These are phyloP conservation scores for Rhyacichthys aspro DNA, from an alignment of 2,797 vertebrate species.

Conservation along the genomic window DNA sequence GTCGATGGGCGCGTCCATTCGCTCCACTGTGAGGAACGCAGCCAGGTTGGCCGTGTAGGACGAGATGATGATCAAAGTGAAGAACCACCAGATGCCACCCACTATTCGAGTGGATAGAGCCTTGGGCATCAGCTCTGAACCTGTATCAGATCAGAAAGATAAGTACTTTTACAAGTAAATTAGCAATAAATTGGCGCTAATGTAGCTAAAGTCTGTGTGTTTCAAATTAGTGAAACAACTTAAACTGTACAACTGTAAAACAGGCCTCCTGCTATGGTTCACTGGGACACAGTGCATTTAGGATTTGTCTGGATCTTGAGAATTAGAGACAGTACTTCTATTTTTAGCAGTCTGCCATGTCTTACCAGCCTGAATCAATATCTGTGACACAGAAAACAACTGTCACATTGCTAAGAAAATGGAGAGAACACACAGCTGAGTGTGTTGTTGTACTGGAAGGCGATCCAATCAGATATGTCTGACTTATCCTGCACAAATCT, in stretches of 20 bases:
- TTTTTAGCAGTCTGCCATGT: constrained; percentile 1
- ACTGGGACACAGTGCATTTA: neutral
- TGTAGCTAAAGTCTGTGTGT: too few relatives aligned
- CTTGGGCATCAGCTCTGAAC: constrained; percentile 98
- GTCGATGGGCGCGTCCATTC: constrained; percentile 97
- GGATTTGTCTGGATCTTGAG: constrained; percentile 3
- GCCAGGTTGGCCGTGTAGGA: constrained; percentile 99
- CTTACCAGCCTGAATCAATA: constrained; percentile 7
- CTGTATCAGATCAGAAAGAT: constrained; percentile 66
- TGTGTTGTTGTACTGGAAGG: constrained; percentile 11
- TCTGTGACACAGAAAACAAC: neutral
- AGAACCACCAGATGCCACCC: constrained; percentile 99
- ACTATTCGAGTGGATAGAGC: constrained; percentile 97
- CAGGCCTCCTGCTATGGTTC: neutral
- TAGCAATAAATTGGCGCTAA: too few relatives aligned
- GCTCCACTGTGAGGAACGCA: constrained; percentile 96
- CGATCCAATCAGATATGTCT: constrained; percentile 19
- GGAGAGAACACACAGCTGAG: constrained; percentile 7
- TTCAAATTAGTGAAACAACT: too few relatives aligned
- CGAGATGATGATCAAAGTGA: constrained; percentile 98
- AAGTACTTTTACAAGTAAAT: too few relatives aligned
- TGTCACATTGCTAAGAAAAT: constrained; percentile 6
- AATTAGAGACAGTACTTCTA: neutral
- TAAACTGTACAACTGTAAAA: neutral
- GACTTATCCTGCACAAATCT: constrained; percentile 42